Evolutionary conservation across 2,888 invertebrate species (phyloP), one percentile per base, ranked within the genome.

Genomic region (Meteorus colon): DNA sequence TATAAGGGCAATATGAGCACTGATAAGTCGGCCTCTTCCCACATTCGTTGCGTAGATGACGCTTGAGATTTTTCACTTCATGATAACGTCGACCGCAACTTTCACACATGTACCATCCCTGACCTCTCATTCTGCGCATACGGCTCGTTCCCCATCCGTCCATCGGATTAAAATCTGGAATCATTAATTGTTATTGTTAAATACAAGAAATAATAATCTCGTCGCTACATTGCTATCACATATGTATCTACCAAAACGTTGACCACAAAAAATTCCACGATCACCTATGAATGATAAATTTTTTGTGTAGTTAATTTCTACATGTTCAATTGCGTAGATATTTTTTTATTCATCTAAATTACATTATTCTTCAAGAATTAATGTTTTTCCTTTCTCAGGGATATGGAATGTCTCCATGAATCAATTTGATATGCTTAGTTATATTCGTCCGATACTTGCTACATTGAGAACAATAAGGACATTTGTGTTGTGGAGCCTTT

Each of bases 61-160:
- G 86, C 60, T 90, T 89, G 75, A 93, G 86, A n/a, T 92, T 92
- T 80, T 91, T 91, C 81, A 90, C 89, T 55, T 91, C 90, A 68
- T 91, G 91, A 85, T 92, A 92, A 41, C 90, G 90, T 69, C 92
- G 90, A 81, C 90, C 90, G 81, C 92, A 93, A 74, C 88, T 90
- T 16, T 90, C 89, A 80, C 91, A 91, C 5, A 82, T 82, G 79
- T 87, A 86, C 5, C 84, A 82, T 24, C 89, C 89, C 45, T 87
- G 85, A 14, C 89, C 89, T 0, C 88, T 84, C 4, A 83, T 84
- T 51, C 88, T 82, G 51, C 89, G 6, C 78, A 80, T 63, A 81
- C 75, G 4, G 68, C 14, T 41, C 77, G 73, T 34, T 76, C 60
- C 63, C 75, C n/a, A 66, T 73, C 80, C 74, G 41, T 82, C 72